Conservation (phyloP, 92 coral and sea anemone species). For the Porites divaricata region DNA sequence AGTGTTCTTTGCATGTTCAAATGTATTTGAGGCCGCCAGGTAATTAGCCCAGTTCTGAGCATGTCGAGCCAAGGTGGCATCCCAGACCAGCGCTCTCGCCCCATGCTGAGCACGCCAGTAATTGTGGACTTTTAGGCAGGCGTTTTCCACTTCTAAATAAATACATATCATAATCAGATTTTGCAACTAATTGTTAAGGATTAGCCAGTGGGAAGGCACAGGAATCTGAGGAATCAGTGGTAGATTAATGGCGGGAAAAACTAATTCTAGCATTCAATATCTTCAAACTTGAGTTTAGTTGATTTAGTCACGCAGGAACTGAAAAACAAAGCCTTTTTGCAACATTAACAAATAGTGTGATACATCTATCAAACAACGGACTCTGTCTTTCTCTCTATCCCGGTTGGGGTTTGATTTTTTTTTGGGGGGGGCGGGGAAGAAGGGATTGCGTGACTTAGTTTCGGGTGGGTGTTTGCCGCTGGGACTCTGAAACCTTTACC, state of each 20-base stretch:
- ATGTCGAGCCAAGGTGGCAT: conserved; percentile 29
- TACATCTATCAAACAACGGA: too few relatives aligned
- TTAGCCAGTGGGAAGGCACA: too few relatives aligned
- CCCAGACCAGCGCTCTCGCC: conserved; percentile 19
- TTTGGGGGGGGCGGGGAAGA: too few relatives aligned
- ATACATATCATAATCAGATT: not conserved
- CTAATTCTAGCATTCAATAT: not conserved
- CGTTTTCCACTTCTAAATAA: not conserved
- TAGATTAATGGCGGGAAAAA: not conserved
- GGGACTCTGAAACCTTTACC: too few relatives aligned
- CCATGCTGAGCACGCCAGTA: conserved; percentile 35
- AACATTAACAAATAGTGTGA: not conserved
- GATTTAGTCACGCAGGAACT: not conserved
- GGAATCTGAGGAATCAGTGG: too few relatives aligned
- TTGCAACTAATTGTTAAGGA: not conserved
- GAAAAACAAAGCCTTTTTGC: not conserved
- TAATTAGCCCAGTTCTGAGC: conserved; percentile 43
- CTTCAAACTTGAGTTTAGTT: not conserved
- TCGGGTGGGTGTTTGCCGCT: too few relatives aligned
- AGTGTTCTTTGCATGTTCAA: conserved; percentile 11
- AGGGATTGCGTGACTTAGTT: too few relatives aligned
- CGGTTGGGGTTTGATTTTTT: too few relatives aligned
- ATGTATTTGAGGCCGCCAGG: not conserved
- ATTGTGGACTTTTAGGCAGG: conserved; percentile 47
- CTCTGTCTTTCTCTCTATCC: too few relatives aligned